These are phyloP conservation scores for Tipula helvola DNA, from an alignment of 2,888 invertebrate species.

Conservation along the genomic window DNA sequence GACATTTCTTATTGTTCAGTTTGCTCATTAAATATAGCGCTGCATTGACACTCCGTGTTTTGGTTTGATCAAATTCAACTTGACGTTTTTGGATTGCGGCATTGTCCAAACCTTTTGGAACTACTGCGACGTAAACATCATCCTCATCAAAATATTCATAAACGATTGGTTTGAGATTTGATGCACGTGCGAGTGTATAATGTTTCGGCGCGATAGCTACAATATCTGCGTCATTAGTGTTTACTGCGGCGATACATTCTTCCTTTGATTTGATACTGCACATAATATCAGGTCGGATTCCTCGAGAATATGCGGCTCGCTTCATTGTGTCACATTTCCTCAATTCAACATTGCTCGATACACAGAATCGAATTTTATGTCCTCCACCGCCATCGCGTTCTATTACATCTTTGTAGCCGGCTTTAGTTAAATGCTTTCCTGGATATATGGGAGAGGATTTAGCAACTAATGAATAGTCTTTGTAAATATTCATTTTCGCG, in stretches of 20 bases:
- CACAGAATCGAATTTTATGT: constrained; percentile 53
- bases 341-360: constrained; percentile 49
- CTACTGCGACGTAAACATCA: constrained; percentile 29
- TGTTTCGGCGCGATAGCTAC: constrained; percentile 15
- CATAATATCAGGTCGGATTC: constrained; percentile 66
- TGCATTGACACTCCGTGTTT: not conserved
- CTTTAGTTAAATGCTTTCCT: constrained; percentile 45
- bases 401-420: constrained; percentile 56
- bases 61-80: not conserved
- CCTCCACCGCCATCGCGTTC: constrained; percentile 61
- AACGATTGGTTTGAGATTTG: constrained; percentile 26
- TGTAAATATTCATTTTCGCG: constrained; percentile 38
- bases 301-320: constrained; percentile 60
- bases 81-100: not conserved
- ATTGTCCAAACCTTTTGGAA: constrained; percentile 10
- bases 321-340: constrained; percentile 63
- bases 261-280: constrained; percentile 54
- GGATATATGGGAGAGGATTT: constrained; percentile 28
- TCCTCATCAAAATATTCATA: constrained; percentile 26
- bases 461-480: not conserved
- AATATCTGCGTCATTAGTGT: constrained; percentile 26
- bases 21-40: not conserved
- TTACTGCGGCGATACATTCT: constrained; percentile 32
- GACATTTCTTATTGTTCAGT: not conserved
- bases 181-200: constrained; percentile 37